Evolutionary conservation across 23 tunicate genomes (phyloP).

Genomic region (Ciona savignyi): DNA sequence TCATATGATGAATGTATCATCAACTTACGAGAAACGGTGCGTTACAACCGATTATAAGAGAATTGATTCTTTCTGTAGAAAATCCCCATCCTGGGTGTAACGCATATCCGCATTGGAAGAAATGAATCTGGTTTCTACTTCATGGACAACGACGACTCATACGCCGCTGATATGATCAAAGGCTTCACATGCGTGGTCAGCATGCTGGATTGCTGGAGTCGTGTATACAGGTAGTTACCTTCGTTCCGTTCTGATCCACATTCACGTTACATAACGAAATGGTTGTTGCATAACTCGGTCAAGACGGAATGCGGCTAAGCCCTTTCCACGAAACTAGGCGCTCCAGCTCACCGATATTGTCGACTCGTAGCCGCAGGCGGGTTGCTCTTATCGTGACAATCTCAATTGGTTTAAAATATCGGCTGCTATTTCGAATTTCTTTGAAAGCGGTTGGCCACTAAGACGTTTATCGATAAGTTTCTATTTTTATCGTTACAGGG

Average conservation of each 20-base stretch:
- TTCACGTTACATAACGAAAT: background rate
- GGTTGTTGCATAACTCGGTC: background rate
- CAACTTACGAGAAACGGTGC: too few relatives aligned
- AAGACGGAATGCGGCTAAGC: background rate
- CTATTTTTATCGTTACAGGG: slow-evolving; percentile 10
- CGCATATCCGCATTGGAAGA: slow-evolving; percentile 16
- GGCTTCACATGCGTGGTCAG: slow-evolving; percentile 21
- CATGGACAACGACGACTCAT: slow-evolving; percentile 12
- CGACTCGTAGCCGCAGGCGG: too few relatives aligned
- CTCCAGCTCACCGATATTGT: too few relatives aligned
- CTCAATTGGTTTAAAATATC: too few relatives aligned
- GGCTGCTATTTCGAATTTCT: too few relatives aligned
- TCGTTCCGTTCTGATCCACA: background rate
- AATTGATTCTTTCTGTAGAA: too few relatives aligned
- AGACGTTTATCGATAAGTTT: too few relatives aligned
- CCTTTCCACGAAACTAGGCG: background rate
- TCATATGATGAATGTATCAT: too few relatives aligned
- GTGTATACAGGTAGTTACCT: slow-evolving; percentile 16
- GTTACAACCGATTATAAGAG: too few relatives aligned
- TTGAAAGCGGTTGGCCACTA: too few relatives aligned
- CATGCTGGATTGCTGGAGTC: slow-evolving; percentile 24
- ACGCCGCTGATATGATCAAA: background rate
- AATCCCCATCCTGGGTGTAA: slow-evolving; percentile 1
- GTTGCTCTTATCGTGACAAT: too few relatives aligned
- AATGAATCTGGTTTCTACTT: slow-evolving; percentile 8